Base-by-base conservation (phyloP, 1,140 invertebrate species). In the Apolygus lucorum region DNA sequence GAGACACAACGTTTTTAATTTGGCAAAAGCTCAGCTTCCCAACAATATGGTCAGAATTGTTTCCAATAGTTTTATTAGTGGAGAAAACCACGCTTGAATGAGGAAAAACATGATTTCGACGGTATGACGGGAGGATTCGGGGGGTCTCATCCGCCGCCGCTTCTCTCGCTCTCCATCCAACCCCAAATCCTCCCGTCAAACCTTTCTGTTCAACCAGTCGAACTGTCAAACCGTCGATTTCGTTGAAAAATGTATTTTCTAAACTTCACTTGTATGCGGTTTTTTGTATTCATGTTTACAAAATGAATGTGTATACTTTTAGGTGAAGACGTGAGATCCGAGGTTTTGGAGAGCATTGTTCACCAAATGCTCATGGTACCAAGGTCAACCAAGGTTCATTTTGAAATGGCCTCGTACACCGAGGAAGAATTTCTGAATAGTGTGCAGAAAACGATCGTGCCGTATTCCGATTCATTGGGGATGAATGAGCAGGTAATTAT, bases 401-500 rank as follows among this genome's bases (percentile, higher is more conserved):
- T 94, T 78, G 92, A 95, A 78, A 89, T 95, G 88, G 92, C 91
- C 14, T 93, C 90, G 49, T 92, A 90, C 75, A 86, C 87, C 0
- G 91, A 94, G 74, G 78, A 86, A 29, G 79, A 83, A 63, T 78
- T 93, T 4, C 76, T 95, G 0, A 79, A 82, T 52, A 84, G 91
- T 34, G 78, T 95, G 0, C 82, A 84, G 0, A 80, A 88, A 21
- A 81, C 84, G 70, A 83, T 95, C 0, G 80, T 93, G 65, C 88
- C 89, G 0, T 88, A 86, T 78, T 84, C 88, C 0, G 90, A 95
- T 74, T 93, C 91, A n/a, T 79, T 94, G 4, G 92, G 92, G 0
- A 92, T 93, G 90, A 95, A 95, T 77, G 92, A 95, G 77, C 91
- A 90, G 76, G 78, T 78, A 66, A 70, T 59, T 28, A 1, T 28